Evolutionary conservation across 2,888 invertebrate genomes (phyloP), one percentile per base, ranked within the genome.

Genomic region (Scaptomyza flava): DNA sequence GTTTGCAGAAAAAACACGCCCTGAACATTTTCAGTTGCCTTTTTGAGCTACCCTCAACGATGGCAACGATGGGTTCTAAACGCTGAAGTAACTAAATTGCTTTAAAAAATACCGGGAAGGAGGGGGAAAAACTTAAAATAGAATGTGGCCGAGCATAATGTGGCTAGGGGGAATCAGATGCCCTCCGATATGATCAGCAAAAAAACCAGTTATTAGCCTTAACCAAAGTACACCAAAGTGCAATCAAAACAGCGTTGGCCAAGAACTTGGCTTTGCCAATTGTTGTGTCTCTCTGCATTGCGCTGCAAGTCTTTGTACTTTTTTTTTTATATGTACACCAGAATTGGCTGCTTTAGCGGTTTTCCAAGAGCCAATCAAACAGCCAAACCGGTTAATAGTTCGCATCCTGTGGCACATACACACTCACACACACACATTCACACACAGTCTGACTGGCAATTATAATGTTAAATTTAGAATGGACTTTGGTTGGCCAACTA

Each of bases 381-480:
- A 50, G 64, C 50, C 34, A 45, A 83, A 83, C 83, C 87, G 83
- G 83, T 84, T 84, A 73, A 86, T 82, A 72, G 83, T 65, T 47
- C 63, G 70, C 81, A 83, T 85, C 81, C 81, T 81, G 82, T 70
- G 67, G 46, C 52, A 50, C 60, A 58, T 52, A 53, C 63, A 66
- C 51, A 77, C 42, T 59, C 58, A 68, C 56, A 51, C 42, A 51
- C 42, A 47, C 59, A 50, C 38, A 47, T 54, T 23, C 11, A 33
- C 3, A 33, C 12, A 36, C 5, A 41, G 38, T 38, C 38, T 38
- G 17, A 47, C n/a, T 14, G 11, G 69, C 57, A 67, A 60, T 68
- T 75, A 61, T 81, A 75, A 75, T 68, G 68, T 77, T 83, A 83
- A 83, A 83, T 83, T 83, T 86, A 83, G 82, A 83, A 86, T 86